Evolutionary conservation across 2,113 vertebrate species (phyloP).

Genomic region (Phyllostomus hastatus): DNA sequence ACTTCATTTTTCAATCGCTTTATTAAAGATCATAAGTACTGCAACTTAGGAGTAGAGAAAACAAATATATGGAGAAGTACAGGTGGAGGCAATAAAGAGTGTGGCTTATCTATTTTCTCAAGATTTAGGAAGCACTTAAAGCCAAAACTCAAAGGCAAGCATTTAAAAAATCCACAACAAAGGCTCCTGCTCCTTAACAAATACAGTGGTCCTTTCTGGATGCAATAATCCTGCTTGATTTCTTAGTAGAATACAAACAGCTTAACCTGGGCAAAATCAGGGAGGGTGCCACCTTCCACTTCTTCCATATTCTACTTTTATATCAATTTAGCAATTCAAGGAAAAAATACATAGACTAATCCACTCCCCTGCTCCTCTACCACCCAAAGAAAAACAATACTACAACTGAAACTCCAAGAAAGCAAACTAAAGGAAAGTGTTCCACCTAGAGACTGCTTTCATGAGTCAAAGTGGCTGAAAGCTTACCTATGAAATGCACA

Average conservation of each 20-base stretch:
- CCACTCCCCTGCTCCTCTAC: slow-evolving; percentile 45
- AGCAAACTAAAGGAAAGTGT: slow-evolving; percentile 82
- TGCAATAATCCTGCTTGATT: slow-evolving; percentile 28
- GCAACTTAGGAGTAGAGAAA: slow-evolving; percentile 36
- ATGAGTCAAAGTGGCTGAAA: slow-evolving; percentile 50
- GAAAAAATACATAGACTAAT: background rate
- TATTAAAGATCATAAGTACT: slow-evolving; percentile 73
- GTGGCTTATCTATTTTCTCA: slow-evolving; percentile 49
- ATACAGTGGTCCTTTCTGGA: background rate
- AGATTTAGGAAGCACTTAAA: slow-evolving; percentile 66
- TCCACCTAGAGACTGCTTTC: slow-evolving; percentile 83
- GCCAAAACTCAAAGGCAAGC: slow-evolving; percentile 58
- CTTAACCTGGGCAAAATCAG: slow-evolving; percentile 59
- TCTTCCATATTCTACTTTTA: slow-evolving; percentile 67
- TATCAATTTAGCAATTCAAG: slow-evolving; percentile 66
- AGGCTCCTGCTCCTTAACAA: slow-evolving; percentile 17
- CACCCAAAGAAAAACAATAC: slow-evolving; percentile 67
- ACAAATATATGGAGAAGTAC: slow-evolving; percentile 52
- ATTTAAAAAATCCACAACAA: slow-evolving; percentile 68
- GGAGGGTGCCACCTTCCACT: background rate
- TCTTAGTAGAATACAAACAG: slow-evolving; percentile 60
- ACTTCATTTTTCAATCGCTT: slow-evolving; percentile 69
- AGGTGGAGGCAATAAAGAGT: slow-evolving; percentile 62
- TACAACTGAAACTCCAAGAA: slow-evolving; percentile 69
- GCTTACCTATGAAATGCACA: slow-evolving; percentile 29